These are phyloP conservation scores for Drosophila setosimentum DNA, from an alignment of 2,888 invertebrate genomes.

Conservation along the genomic window DNA sequence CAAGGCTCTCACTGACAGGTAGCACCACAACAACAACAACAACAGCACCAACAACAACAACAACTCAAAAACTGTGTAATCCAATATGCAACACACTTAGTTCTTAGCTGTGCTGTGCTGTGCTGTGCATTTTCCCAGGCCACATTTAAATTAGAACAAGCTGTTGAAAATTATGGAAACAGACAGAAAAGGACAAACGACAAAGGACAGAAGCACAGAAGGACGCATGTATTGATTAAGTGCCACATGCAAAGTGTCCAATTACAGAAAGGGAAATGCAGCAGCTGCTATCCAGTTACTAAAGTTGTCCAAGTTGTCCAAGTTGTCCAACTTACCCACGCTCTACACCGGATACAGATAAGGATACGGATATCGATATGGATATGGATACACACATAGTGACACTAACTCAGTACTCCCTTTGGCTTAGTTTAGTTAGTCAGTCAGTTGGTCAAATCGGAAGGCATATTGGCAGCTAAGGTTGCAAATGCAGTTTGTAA, in stretches of 20 bases:
- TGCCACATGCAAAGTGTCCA: constrained; percentile 70
- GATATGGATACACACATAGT: constrained; percentile 46
- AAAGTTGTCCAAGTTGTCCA: constrained; percentile 4
- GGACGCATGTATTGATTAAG: constrained; percentile 47
- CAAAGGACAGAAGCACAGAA: background rate
- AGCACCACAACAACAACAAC: constrained; percentile 22
- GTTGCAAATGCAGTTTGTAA: background rate
- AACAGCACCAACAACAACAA: background rate
- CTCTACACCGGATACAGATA: constrained; percentile 58
- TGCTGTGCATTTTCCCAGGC: constrained; percentile 58
- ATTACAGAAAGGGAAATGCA: constrained; percentile 62
- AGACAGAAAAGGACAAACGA: constrained; percentile 2
- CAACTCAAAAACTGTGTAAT: constrained; percentile 41
- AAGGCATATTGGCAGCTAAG: background rate
- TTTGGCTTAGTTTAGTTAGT: background rate
- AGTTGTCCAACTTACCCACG: constrained; percentile 15
- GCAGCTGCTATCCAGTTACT: constrained; percentile 64
- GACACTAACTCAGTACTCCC: constrained; percentile 8
- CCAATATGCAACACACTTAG: constrained; percentile 54
- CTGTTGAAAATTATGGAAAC: constrained; percentile 63
- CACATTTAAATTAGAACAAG: constrained; percentile 61
- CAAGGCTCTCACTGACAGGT: constrained; percentile 41
- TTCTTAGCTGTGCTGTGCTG: background rate
- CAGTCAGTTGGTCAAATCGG: background rate
- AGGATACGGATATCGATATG: too few species aligned